Conservation (phyloP, 1,140 invertebrate genomes). For the Anadara kagoshimensis region DNA sequence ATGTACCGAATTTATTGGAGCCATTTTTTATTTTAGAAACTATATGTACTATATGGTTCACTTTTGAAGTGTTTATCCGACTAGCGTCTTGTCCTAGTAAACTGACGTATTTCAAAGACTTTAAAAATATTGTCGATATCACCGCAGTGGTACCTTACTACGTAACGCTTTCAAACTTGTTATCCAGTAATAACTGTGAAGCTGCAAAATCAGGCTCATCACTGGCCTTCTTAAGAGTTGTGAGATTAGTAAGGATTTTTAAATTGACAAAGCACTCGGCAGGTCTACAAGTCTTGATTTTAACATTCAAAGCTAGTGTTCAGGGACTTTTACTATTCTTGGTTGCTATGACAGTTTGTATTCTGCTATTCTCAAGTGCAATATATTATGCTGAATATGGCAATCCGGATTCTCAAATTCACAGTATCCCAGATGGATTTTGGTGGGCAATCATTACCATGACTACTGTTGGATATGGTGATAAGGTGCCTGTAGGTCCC, state of each 20-base stretch:
- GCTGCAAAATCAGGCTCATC: conserved; percentile 65
- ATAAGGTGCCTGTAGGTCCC: conserved; percentile 68
- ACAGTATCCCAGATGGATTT: conserved; percentile 94
- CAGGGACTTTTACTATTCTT: conserved; percentile 71
- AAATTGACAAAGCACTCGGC: conserved; percentile 75
- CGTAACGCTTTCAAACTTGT: conserved; percentile 72
- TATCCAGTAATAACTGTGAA: conserved; percentile 70
- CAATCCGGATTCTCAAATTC: conserved; percentile 66
- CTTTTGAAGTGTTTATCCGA: conserved; percentile 74
- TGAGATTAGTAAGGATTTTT: conserved; percentile 71
- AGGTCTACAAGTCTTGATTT: conserved; percentile 75
- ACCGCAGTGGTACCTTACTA: conserved; percentile 76
- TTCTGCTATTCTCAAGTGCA: conserved; percentile 72
- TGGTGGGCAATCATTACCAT: conserved; percentile 99
- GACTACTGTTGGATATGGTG: conserved; percentile 98
- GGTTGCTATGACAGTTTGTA: conserved; percentile 71
- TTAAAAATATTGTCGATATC: conserved; percentile 76
- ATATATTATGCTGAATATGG: conserved; percentile 73
- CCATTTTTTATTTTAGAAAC: conserved; percentile 71
- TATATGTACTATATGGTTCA: conserved; percentile 76
- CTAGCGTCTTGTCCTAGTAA: conserved; percentile 74
- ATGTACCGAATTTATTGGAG: conserved; percentile 59
- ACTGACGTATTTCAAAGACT: conserved; percentile 73
- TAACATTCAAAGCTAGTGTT: conserved; percentile 74
- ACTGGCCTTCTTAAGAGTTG: conserved; percentile 71